Conservation (phyloP, 2,888 invertebrate species). For the Synanthedon andrenaeformis region DNA sequence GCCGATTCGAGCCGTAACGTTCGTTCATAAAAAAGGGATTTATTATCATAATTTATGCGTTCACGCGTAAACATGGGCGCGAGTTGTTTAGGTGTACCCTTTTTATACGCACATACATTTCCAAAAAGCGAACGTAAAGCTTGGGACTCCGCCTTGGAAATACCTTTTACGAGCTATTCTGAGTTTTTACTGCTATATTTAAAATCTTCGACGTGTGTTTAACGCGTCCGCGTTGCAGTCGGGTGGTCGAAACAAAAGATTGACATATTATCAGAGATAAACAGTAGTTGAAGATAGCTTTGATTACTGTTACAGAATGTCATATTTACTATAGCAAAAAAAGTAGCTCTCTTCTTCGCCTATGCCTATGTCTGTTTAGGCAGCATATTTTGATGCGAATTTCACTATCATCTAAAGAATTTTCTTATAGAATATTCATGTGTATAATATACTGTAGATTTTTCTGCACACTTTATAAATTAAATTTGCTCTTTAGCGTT, state of each 20-base stretch:
- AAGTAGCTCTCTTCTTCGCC: too few relatives aligned
- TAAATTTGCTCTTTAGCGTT: too few relatives aligned
- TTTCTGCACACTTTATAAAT: too few relatives aligned
- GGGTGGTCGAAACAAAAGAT: conserved; percentile 15
- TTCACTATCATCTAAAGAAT: too few relatives aligned
- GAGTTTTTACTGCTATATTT: conserved; percentile 33
- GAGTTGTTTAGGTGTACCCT: conserved; percentile 3
- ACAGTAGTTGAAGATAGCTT: background rate
- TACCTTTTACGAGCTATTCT: conserved; percentile 29
- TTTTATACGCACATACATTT: background rate
- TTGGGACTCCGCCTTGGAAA: conserved; percentile 1
- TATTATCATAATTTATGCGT: conserved; percentile 1
- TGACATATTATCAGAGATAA: background rate
- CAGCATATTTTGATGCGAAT: too few relatives aligned
- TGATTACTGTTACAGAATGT: background rate
- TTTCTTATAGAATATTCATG: too few relatives aligned
- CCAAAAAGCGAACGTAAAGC: conserved; percentile 1
- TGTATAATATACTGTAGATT: too few relatives aligned
- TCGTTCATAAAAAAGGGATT: too few relatives aligned
- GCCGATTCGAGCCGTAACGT: too few relatives aligned
- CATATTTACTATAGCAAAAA: too few relatives aligned
- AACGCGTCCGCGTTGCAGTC: conserved; percentile 3
- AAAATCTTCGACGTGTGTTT: conserved; percentile 9
- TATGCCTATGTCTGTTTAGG: too few relatives aligned
- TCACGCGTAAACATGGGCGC: conserved; percentile 5